Evolutionary conservation across 2,113 vertebrate species (phyloP).

Genomic region (Stegastes partitus): DNA sequence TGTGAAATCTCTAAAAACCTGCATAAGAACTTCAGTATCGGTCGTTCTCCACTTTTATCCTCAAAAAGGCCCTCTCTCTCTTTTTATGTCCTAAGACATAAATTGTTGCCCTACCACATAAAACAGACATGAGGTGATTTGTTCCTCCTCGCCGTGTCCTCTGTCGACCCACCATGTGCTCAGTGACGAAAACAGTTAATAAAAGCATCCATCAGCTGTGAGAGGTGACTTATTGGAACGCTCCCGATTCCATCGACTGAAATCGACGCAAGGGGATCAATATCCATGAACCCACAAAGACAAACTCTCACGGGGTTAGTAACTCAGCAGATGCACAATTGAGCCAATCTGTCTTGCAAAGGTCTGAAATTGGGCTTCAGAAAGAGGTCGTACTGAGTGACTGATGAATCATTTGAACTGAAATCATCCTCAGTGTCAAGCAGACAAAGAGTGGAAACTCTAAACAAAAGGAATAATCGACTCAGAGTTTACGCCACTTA

Average conservation of each 20-base stretch:
- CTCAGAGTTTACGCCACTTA: no score
- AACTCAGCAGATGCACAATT: background rate
- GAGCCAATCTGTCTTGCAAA: background rate
- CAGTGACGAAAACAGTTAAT: background rate
- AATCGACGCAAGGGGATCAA: conserved; percentile 15
- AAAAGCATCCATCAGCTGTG: conserved; percentile 24
- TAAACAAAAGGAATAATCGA: no score
- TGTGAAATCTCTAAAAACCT: no score
- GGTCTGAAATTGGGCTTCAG: no score
- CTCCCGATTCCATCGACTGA: background rate
- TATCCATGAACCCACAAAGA: conserved; percentile 12
- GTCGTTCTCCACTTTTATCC: background rate
- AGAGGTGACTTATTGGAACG: background rate
- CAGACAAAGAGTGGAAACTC: no score
- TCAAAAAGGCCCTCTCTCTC: background rate
- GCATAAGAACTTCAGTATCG: no score
- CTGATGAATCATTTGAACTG: no score
- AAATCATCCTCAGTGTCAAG: no score
- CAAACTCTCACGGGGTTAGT: background rate
- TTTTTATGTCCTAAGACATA: background rate
- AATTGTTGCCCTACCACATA: background rate
- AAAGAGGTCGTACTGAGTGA: no score
- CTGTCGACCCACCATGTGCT: background rate
- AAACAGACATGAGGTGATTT: background rate
- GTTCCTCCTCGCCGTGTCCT: background rate